Evolutionary conservation across 2,113 vertebrate genomes (phyloP).

Genomic region (Nerophis ophidion): DNA sequence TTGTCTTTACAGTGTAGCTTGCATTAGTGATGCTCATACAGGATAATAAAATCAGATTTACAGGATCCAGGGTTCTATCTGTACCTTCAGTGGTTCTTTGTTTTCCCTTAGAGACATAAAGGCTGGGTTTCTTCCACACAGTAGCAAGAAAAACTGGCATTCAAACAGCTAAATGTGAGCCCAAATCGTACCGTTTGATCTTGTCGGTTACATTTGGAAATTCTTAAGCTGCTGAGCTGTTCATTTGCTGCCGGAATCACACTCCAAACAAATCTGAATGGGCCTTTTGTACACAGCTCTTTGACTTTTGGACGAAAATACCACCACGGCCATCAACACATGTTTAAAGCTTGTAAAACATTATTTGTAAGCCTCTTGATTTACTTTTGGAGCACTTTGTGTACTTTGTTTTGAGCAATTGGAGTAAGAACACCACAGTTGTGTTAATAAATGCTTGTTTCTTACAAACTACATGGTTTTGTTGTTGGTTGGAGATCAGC

Average conservation of each 20-base stretch:
- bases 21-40: too few relatives aligned
- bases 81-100: neutral
- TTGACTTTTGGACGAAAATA: slow-evolving; percentile 20
- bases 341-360: slow-evolving; percentile 18
- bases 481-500: neutral
- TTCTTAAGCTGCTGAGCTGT: slow-evolving; percentile 29
- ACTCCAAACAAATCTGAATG: slow-evolving; percentile 30
- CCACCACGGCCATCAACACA: slow-evolving; percentile 4
- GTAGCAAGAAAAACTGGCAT: neutral
- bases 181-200: slow-evolving; percentile 9
- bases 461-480: neutral
- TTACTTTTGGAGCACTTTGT: neutral
- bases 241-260: slow-evolving; percentile 11
- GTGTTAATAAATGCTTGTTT: neutral
- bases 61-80: too few relatives aligned
- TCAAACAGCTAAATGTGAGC: neutral
- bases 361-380: neutral
- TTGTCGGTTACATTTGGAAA: slow-evolving; percentile 30
- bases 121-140: neutral
- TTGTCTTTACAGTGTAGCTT: too few relatives aligned
- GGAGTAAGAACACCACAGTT: neutral
- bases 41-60: too few relatives aligned
- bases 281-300: slow-evolving; percentile 18
- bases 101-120: neutral
- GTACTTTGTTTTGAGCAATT: neutral